phyloP scores from a whole-genome alignment of 2,888 invertebrate species.

The Agrilus biguttatus region DNA sequence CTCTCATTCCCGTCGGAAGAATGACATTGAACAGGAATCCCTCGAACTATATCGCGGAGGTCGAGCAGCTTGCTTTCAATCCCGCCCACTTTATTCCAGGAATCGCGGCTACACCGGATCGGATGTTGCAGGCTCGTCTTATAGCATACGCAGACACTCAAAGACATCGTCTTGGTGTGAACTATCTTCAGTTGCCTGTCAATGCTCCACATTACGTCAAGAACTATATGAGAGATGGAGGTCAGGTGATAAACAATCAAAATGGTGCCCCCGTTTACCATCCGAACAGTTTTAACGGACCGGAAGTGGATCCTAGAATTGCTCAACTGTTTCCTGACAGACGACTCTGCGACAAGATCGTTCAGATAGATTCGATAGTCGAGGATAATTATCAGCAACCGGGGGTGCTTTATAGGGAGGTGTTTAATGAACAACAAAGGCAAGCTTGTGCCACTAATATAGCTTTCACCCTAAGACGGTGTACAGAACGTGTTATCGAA shows the following conservation, averaged over 20 bases:
- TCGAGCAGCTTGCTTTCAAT: slow-evolving; percentile 83
- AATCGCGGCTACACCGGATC: slow-evolving; percentile 84
- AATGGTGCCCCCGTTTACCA: slow-evolving; percentile 87
- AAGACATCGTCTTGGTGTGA: slow-evolving; percentile 75
- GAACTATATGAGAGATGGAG: slow-evolving; percentile 84
- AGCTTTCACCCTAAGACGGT: slow-evolving; percentile 57
- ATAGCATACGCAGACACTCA: slow-evolving; percentile 88
- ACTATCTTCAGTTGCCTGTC: slow-evolving; percentile 82
- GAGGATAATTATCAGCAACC: slow-evolving; percentile 88
- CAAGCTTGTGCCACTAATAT: slow-evolving; percentile 65
- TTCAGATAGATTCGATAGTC: slow-evolving; percentile 47
- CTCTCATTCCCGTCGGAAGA: slow-evolving; percentile 77
- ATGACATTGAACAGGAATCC: slow-evolving; percentile 78
- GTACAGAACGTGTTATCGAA: slow-evolving; percentile 73
- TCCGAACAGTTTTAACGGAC: slow-evolving; percentile 91
- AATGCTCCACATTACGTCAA: slow-evolving; percentile 73
- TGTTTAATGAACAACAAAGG: slow-evolving; percentile 58
- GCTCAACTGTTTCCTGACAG: too few relatives aligned
- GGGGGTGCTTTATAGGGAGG: slow-evolving; percentile 64
- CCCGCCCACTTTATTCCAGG: slow-evolving; percentile 84
- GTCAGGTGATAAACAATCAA: slow-evolving; percentile 63
- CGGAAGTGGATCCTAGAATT: slow-evolving; percentile 27
- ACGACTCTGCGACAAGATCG: too few relatives aligned
- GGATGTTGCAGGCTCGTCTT: slow-evolving; percentile 78
- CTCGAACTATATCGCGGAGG: slow-evolving; percentile 83